Base-by-base conservation (phyloP, 2,797 vertebrate species). In the Acrossocheilus wenchowensis region DNA sequence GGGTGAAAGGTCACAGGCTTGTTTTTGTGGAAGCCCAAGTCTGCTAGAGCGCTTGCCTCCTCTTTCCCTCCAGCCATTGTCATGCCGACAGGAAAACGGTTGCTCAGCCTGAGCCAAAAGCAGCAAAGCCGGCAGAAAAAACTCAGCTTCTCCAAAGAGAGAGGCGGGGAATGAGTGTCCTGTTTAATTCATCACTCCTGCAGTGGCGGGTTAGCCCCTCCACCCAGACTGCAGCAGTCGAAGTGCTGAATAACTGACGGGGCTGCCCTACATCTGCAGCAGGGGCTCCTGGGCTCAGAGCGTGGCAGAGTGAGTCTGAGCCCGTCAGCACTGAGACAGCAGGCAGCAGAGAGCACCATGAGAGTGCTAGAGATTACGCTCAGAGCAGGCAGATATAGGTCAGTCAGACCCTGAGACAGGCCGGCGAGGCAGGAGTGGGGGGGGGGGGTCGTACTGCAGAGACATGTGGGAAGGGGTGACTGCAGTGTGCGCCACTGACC, bases 1-100 rank as follows among this genome's bases (percentile, higher is more conserved):
- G 83, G 89, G 85, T 90, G 73, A 90, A 78, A 90, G 91, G 87
- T 91, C 88, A 88, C 74, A 77, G 84, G 86, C 69, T 87, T 90
- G 86, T 88, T 88, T 84, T 88, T 89, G 82, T 87, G 89, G 84
- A 85, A 82, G 60, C 62, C 41, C 41, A 68, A 62, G 68, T 87
- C 68, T 87, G 86, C 68, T 81, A 86, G 74, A 90, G 79, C 41
- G 21, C 36, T 88, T 11, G 43, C 39, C 68, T 64, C 48, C 66
- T 62, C 81, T 73, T 74, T 74, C 52, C 66, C 81, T 82, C 86
- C 83, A 86, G 83, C 83, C 83, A 92, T 94, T 91, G 93, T 93
- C 94, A 94, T 92, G 89, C 89, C 52, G 85, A 94, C 93, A 89
- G 89, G 84, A 92, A 93, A 91, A 88, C 52, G 12, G 64, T 86